A percentile compares a stretch with the other conserved stretches of the same genome.
These are phyloP conservation scores for Linurgus olivaceus DNA, from an alignment of 2,797 vertebrate species.

Conservation along the genomic window DNA sequence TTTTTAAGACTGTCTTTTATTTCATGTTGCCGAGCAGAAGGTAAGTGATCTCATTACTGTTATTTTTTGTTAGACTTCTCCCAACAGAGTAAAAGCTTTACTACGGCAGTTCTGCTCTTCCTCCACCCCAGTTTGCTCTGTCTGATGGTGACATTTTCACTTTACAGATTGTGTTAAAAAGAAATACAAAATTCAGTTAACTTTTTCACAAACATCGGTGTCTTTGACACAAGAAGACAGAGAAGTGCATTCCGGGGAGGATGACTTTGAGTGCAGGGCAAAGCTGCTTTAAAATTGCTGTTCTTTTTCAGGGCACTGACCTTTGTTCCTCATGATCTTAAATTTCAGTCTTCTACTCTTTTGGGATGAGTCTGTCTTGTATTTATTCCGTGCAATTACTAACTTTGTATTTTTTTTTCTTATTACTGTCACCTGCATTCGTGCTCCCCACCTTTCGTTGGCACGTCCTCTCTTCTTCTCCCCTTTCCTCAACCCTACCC, in stretches of 20 bases:
- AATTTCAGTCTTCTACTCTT: constrained; percentile 72
- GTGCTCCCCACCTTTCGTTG: constrained; percentile 80
- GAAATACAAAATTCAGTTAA: not conserved
- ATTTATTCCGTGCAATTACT: constrained; percentile 65
- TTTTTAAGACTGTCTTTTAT: constrained; percentile 45
- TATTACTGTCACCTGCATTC: constrained; percentile 83
- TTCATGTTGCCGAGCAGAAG: constrained; percentile 59
- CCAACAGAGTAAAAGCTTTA: constrained; percentile 80
- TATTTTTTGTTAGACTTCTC: constrained; percentile 78
- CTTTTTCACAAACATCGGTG: not conserved
- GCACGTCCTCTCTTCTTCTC: constrained; percentile 79
- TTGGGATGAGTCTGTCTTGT: constrained; percentile 82
- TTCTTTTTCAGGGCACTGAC: not conserved
- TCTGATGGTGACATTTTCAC: constrained; percentile 16
- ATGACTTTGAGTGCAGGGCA: constrained; percentile 38
- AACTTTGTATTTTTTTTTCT: constrained; percentile 75
- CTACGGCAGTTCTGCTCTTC: constrained; percentile 11
- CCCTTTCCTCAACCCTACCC: constrained; percentile 71
- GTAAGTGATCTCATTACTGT: constrained; percentile 69
- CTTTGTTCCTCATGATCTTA: not conserved
- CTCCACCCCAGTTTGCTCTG: constrained; percentile 51
- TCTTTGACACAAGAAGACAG: not conserved
- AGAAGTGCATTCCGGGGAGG: constrained; percentile 54
- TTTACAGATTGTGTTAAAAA: not conserved
- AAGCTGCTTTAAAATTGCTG: constrained; percentile 20